A percentile compares a stretch with the other conserved stretches of the same genome.
These are phyloP conservation scores for Crematogaster levior DNA, from an alignment of 2,888 invertebrate species.

Conservation along the genomic window DNA sequence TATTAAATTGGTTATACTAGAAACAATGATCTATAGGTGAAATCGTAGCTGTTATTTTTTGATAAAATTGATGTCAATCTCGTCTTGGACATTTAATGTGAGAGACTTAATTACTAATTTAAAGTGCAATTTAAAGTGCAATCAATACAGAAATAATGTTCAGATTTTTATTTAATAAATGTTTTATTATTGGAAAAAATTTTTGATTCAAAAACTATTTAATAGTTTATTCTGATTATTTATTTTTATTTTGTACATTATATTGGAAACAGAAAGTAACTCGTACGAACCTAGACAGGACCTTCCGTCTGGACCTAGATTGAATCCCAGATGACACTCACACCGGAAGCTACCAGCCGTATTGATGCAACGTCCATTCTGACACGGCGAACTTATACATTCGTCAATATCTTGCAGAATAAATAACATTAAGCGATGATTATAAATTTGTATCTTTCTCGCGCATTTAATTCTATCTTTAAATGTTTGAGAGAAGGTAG, in stretches of 20 bases:
- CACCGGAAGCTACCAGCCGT: constrained; percentile 91
- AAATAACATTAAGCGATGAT: constrained; percentile 44
- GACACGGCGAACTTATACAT: constrained; percentile 89
- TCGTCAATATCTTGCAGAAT: constrained; percentile 89
- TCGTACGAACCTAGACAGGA: constrained; percentile 89
- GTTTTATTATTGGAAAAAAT: background rate
- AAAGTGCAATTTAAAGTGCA: no score
- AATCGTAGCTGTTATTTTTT: background rate
- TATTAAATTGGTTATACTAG: background rate
- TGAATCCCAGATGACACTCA: constrained; percentile 90
- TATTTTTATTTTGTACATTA: background rate
- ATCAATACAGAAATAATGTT: background rate
- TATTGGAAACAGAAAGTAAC: background rate
- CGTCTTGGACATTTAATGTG: background rate
- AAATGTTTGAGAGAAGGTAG: background rate
- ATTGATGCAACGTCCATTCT: constrained; percentile 90
- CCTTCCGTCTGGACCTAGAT: constrained; percentile 91
- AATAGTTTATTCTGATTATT: background rate
- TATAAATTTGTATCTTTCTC: background rate
- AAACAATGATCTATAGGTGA: background rate
- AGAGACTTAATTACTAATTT: no score
- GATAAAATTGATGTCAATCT: constrained; percentile 1
- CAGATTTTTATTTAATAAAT: background rate
- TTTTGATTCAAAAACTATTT: background rate
- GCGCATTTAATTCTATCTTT: background rate